Percentiles rank a stretch among this genome's conserved stretches.
Conservation (phyloP, 2,113 vertebrate species). For the Miniopterus natalensis region DNA sequence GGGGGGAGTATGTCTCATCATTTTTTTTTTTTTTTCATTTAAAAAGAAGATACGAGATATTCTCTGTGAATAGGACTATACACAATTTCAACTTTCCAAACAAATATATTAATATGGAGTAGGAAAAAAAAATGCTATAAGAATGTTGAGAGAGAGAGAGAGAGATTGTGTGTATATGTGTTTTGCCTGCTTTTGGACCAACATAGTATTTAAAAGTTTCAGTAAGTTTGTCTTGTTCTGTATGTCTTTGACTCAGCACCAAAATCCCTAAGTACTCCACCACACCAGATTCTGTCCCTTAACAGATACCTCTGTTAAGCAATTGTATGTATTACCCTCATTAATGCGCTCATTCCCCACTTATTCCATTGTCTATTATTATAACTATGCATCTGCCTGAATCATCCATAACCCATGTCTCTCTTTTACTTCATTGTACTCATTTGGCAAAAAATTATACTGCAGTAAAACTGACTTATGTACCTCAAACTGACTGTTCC, state of each 20-base stretch:
- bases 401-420: not conserved
- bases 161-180: not conserved
- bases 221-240: not conserved
- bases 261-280: not conserved
- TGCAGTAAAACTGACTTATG: not conserved
- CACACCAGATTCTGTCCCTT: not conserved
- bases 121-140: not conserved
- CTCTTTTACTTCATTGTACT: not conserved
- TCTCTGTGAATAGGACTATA: not conserved
- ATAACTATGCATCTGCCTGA: not conserved
- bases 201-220: not conserved
- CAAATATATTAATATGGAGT: constrained; percentile 47
- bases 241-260: not conserved
- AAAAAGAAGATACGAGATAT: not conserved
- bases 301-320: not conserved
- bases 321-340: not conserved
- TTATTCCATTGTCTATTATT: not conserved
- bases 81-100: constrained; percentile 29
- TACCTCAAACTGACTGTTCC: not conserved
- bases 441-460: not conserved
- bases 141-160: not conserved
- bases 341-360: not conserved
- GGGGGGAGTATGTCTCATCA: not conserved
- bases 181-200: not conserved
- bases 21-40: constrained; percentile 34